Evolutionary conservation across 2,797 vertebrate species (phyloP), one percentile per base, ranked within the genome.

Genomic region (Hydrolagus colliei): DNA sequence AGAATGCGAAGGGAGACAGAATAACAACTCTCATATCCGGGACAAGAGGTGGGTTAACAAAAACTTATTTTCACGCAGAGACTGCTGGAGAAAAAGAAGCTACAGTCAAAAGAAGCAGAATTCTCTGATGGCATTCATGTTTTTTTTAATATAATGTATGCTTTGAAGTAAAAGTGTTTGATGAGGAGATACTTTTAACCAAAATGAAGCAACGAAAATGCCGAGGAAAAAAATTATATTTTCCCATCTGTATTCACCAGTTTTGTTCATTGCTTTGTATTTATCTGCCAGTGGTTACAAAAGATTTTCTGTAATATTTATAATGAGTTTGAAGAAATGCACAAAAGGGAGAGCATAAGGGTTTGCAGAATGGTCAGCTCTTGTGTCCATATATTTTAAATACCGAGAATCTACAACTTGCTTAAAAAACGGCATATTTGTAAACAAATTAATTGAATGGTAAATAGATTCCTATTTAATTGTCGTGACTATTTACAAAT

Each of bases 31-130:
- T 35, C 1, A 71, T 84, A 11, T 14, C 65, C 65, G n/a, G 27
- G 65, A 71, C 1, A 4, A 71, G 32, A 71, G 79, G 79, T 84
- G 71, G 20, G 79, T 84, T 68, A 41, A 84, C 71, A 35, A 27
- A 84, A 84, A 84, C 65, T 84, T 84, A 84, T 84, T 35, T 52
- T 52, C 41, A 52, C 6, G 41, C 41, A 52, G 41, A 52, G 41
- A 52, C 6, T 52, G 2, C 41, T 52, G 41, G 41, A 52, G 41
- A 52, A 52, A 52, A 52, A 52, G 41, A 52, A 18, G 71, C 13
- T 20, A 35, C 67, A 71, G 41, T 84, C 65, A 84, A 71, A 71
- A 35, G 67, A 84, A 84, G 35, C 68, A 12, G 9, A 71, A 71
- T 68, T 41, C 20, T 71, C 35, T 10, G 71, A 41, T 84, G 32